Evolutionary conservation across 1,140 invertebrate genomes (phyloP).

Genomic region (Neotoxoptera formosana): DNA sequence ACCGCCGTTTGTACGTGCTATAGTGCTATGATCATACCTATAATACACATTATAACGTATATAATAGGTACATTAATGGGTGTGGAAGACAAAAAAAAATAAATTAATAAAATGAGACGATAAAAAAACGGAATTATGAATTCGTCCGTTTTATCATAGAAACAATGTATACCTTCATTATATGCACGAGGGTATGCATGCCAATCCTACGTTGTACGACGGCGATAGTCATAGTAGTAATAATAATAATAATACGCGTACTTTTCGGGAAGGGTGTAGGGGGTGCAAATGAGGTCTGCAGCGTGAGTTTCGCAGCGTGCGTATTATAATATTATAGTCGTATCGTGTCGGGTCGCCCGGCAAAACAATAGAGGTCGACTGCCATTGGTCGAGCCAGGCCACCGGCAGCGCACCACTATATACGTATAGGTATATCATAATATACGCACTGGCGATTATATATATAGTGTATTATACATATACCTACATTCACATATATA

Average conservation of each 20-base stretch:
- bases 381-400: conserved; percentile 44
- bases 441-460: background rate
- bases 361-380: conserved; percentile 25
- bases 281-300: conserved; percentile 19
- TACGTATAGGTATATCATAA: background rate
- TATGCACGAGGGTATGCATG: background rate
- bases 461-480: background rate
- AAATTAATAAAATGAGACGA: background rate
- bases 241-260: background rate
- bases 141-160: background rate
- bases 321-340: conserved; percentile 17
- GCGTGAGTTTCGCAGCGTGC: background rate
- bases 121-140: background rate
- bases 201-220: background rate
- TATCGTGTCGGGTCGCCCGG: background rate
- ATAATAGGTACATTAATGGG: background rate
- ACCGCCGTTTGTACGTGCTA: background rate
- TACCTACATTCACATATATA: background rate
- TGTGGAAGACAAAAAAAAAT: background rate
- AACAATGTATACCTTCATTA: background rate
- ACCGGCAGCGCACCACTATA: background rate
- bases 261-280: background rate
- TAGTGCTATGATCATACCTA: too few species aligned
- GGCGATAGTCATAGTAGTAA: too few species aligned
- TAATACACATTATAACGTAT: background rate